A percentile compares a stretch with the other conserved stretches of the same genome.
These are phyloP conservation scores for Dipodomys merriami DNA, from an alignment of 2,113 vertebrate species.

Conservation along the genomic window DNA sequence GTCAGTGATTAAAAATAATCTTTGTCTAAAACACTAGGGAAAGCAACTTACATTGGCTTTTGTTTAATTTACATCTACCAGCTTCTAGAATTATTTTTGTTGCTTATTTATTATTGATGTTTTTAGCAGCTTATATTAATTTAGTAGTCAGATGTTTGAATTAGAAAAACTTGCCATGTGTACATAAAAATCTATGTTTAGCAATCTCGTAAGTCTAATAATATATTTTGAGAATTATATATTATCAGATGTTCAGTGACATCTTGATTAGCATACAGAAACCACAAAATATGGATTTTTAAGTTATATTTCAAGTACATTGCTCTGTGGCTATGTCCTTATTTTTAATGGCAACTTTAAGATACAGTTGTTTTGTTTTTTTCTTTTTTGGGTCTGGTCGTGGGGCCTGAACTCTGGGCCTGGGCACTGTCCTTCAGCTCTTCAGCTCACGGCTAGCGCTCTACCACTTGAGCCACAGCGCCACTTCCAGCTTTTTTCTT, in stretches of 20 bases:
- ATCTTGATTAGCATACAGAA: constrained; percentile 79
- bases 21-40: background rate
- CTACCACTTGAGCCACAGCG: too few relatives aligned
- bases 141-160: constrained; percentile 79
- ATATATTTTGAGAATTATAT: constrained; percentile 80
- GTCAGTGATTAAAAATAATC: constrained; percentile 35
- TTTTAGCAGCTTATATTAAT: constrained; percentile 78
- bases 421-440: too few relatives aligned
- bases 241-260: constrained; percentile 72
- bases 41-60: constrained; percentile 39
- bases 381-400: too few relatives aligned
- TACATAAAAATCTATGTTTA: constrained; percentile 72
- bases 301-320: constrained; percentile 50
- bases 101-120: constrained; percentile 42
- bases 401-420: too few relatives aligned
- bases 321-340: constrained; percentile 10
- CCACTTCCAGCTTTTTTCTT: too few relatives aligned
- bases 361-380: background rate
- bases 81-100: constrained; percentile 45
- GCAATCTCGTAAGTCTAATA: constrained; percentile 76
- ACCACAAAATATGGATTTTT: constrained; percentile 59
- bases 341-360: constrained; percentile 48
- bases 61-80: constrained; percentile 30
- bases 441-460: too few relatives aligned
- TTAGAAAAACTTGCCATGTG: constrained; percentile 77